These are phyloP conservation scores for Metaphire vulgaris DNA, from an alignment of 1,140 invertebrate genomes.

Conservation along the genomic window DNA sequence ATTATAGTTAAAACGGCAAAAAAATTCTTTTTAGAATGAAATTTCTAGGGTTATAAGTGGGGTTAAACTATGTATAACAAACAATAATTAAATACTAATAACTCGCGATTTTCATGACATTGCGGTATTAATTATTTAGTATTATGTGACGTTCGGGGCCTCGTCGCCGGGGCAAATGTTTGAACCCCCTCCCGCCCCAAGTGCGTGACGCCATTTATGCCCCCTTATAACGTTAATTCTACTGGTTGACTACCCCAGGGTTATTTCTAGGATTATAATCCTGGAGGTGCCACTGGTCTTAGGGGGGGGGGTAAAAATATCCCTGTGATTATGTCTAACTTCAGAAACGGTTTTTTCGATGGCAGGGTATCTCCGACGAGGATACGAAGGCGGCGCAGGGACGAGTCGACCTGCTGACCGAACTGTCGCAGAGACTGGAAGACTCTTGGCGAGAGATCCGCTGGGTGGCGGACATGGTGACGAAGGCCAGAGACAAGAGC, in stretches of 20 bases:
- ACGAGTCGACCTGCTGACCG: not conserved
- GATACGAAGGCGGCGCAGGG: not conserved
- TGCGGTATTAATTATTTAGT: no score
- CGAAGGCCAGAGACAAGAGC: not conserved
- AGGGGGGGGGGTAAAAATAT: no score
- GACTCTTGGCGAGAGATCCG: not conserved
- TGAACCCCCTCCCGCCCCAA: not conserved
- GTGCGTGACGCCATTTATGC: not conserved
- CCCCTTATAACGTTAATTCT: not conserved
- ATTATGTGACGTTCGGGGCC: no score
- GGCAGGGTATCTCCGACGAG: not conserved
- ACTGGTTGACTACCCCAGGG: not conserved
- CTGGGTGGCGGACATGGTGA: not conserved
- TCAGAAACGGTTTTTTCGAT: no score
- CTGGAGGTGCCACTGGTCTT: not conserved
- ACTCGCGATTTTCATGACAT: no score
- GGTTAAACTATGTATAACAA: no score
- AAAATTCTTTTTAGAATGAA: no score
- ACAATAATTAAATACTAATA: no score
- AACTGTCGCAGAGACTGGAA: not conserved
- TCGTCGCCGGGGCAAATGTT: no score
- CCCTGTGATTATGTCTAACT: no score
- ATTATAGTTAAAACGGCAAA: no score
- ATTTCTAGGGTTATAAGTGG: no score
- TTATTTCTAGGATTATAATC: not conserved